Base-by-base conservation (phyloP, 2,888 invertebrate species). In the Dolichomitus sp. region DNA sequence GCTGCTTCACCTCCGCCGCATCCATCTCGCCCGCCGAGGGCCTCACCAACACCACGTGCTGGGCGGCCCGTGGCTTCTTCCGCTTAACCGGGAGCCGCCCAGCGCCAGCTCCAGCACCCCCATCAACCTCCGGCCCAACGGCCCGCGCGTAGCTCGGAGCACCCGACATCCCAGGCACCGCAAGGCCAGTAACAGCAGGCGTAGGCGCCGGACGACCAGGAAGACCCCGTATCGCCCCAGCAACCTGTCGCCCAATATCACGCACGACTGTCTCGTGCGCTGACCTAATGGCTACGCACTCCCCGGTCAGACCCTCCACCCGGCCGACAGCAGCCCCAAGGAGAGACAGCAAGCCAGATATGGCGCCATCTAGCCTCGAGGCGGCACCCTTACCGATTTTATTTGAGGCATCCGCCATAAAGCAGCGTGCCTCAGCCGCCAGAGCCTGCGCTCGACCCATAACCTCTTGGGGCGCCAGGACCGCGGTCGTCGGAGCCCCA, bases 1-100 rank as follows among this genome's bases (percentile, higher is more conserved):
- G 14, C 63, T 19, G 23, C 52, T 52, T 63, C 1, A 74, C 73
- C 37, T 37, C 45, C 52, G 57, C 57, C 30, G 57, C 14, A 1
- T 14, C 30, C 57, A 57, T 27, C 27, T 57, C 30, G 4, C 57
- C 33, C 33, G 1, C 23, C 11, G 52, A 3, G 9, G 52, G 19
- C 52, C 23, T 19, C 2, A 52, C 19, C 0, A 52, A 11, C 9
- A 52, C 52, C 1, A 23, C 52, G 23, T 52, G 52, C 52, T 1
- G 5, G 1, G 50, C 2, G 2, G 19, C 9, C 9, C 23, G 52
- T 11, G 1, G 1, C 52, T 1, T 23, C 11, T 11, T 23, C 11
- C 4, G 5, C 23, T 17, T 19, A 5, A 23, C 11, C 23, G 14
- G 45, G 1, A 14, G 45, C n/a, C 1, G 52, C 4, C 19, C 9